These are phyloP conservation scores for Ophion ventricosus DNA, from an alignment of 2,888 invertebrate species.

Conservation along the genomic window DNA sequence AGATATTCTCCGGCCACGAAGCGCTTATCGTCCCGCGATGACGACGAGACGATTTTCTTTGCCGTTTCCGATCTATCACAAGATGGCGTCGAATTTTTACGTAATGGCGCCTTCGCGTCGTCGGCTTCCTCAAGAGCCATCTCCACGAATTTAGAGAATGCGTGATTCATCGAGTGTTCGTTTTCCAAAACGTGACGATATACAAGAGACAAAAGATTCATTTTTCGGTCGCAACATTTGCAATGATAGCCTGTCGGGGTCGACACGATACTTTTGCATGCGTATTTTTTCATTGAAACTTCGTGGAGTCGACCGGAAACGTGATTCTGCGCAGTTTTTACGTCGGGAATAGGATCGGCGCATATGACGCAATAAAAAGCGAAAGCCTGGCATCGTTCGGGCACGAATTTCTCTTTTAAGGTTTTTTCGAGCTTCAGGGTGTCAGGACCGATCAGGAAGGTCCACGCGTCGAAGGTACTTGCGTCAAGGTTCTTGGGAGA, in stretches of 20 bases:
- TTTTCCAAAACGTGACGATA: not conserved
- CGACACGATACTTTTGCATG: conserved; percentile 16
- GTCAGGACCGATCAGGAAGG: not conserved
- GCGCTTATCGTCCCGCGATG: not conserved
- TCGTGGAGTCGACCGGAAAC: not conserved
- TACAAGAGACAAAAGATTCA: not conserved
- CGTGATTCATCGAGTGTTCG: no score
- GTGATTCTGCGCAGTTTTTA: not conserved
- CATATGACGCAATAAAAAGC: conserved; percentile 39
- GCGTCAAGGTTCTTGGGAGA: not conserved
- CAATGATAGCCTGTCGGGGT: not conserved
- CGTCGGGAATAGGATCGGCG: not conserved
- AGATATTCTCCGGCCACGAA: no score
- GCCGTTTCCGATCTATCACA: not conserved
- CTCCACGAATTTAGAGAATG: not conserved
- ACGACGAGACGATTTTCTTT: not conserved
- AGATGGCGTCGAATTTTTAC: no score
- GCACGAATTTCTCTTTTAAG: not conserved
- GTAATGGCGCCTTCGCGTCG: no score
- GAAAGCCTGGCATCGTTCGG: not conserved
- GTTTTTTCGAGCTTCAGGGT: not conserved
- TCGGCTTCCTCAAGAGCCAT: no score
- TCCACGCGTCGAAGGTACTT: not conserved
- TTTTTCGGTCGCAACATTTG: not conserved
- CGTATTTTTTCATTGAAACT: conserved; percentile 8